These are phyloP conservation scores for Apodemia hepburni DNA, from an alignment of 2,888 invertebrate species.

Conservation along the genomic window DNA sequence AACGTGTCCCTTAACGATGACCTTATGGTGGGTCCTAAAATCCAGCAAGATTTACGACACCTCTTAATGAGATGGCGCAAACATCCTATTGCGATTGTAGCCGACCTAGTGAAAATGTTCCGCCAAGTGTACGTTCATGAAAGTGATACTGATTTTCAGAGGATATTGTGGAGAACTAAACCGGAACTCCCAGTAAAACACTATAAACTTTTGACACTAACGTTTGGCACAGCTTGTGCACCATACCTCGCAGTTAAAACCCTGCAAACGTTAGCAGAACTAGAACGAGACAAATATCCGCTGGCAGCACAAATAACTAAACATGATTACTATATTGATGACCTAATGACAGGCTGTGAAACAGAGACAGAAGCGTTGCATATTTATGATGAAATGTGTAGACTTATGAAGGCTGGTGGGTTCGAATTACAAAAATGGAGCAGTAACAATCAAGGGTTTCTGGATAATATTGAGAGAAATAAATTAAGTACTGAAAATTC, in stretches of 20 bases:
- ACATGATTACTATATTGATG: constrained; percentile 27
- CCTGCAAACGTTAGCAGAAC: not conserved
- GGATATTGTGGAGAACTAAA: constrained; percentile 29
- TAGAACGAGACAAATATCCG: not conserved
- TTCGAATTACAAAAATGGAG: constrained; percentile 38
- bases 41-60: constrained; percentile 30
- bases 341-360: constrained; percentile 30
- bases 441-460: constrained; percentile 30
- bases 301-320: not conserved
- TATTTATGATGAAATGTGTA: constrained; percentile 32
- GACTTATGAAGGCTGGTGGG: constrained; percentile 32
- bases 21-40: constrained; percentile 26
- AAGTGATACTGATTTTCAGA: constrained; percentile 26
- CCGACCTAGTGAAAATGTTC: constrained; percentile 31
- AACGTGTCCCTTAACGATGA: constrained; percentile 28
- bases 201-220: constrained; percentile 14
- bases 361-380: constrained; percentile 29
- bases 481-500: too few relatives aligned
- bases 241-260: not conserved
- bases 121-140: constrained; percentile 23
- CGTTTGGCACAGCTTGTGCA: too few relatives aligned
- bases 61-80: constrained; percentile 27
- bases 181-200: constrained; percentile 4
- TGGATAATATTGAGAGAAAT: constrained; percentile 26
- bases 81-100: constrained; percentile 25